Evolutionary conservation across 1,140 invertebrate species (phyloP), one percentile per base, ranked within the genome.

Genomic region (Heliconius congener): DNA sequence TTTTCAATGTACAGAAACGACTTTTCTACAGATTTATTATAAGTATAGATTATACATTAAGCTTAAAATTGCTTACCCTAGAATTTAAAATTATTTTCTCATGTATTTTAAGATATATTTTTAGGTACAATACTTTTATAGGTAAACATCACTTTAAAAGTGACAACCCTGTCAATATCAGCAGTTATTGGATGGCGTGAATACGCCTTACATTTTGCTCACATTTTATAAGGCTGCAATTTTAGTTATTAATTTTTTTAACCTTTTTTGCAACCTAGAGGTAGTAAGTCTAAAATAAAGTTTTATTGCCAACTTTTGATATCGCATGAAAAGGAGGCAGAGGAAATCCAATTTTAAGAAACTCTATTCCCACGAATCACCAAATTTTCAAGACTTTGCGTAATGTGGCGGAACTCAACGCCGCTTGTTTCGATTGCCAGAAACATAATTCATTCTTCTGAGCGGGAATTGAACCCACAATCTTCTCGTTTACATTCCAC

Each of bases 131-230:
- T 30, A 1, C 8, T 13, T 27, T 13, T 57, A n/a, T 23, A 57
- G 19, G 55, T 9, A 30, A 66, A 66, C 30, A 27, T 23, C 42
- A 27, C 0, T 66, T 27, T 66, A 16, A 27, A 66, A 66, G 60
- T 66, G 23, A 66, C 60, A 66, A 66, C 60, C 60, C 60, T 66
- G 60, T 30, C 60, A 66, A 23, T 66, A 66, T 66, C 60, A 66
- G 60, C n/a, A 8, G 23, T 66, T 66, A 30, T 66, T 66, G 60
- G 60, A 66, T 16, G 60, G 23, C 60, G 23, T 66, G 27, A 66
- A 66, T 66, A 16, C 60, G 60, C 60, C 60, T 66, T 66, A 66
- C 23, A 66, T 27, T 66, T 66, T 66, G 60, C 23, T 27, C 3
- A 23, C 23, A 66, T 66, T 66, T 66, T 66, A 27, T 27, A 16